Conservation (phyloP, 2,113 vertebrate genomes). For the Eudyptes chrysolophus region DNA sequence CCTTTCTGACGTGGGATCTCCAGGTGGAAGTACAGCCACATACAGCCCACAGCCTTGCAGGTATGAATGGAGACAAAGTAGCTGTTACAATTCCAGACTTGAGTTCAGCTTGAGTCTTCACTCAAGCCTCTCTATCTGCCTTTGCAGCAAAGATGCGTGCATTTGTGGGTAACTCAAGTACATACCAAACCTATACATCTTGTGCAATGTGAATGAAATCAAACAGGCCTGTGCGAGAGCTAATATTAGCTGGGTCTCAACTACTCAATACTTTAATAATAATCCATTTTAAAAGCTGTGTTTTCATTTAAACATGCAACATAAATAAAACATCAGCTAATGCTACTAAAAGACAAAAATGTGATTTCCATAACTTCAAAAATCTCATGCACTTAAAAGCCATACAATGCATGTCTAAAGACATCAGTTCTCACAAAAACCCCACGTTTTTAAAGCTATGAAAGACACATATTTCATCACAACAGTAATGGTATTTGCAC, state of each 20-base stretch:
- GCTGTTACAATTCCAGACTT: neutral
- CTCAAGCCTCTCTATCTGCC: neutral
- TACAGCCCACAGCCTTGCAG: neutral
- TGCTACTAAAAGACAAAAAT: neutral
- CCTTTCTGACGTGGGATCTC: neutral
- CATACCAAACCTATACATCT: neutral
- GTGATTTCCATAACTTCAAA: neutral
- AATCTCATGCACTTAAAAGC: neutral
- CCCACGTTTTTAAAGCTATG: neutral
- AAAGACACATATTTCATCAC: neutral
- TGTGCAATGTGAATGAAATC: neutral
- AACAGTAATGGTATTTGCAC: neutral
- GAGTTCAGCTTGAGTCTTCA: neutral
- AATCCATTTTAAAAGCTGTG: neutral
- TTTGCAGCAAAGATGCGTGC: neutral
- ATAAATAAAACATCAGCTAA: neutral
- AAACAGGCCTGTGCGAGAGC: neutral
- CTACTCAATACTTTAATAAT: neutral
- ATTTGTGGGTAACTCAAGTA: neutral
- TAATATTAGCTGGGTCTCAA: neutral
- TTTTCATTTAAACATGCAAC: neutral
- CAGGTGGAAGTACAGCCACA: neutral
- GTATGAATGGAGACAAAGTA: neutral
- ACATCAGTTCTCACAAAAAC: neutral
- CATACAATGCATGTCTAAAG: neutral